Evolutionary conservation across 2,113 vertebrate species (phyloP), one percentile per base, ranked within the genome.

Genomic region (Mastomys natalensis): DNA sequence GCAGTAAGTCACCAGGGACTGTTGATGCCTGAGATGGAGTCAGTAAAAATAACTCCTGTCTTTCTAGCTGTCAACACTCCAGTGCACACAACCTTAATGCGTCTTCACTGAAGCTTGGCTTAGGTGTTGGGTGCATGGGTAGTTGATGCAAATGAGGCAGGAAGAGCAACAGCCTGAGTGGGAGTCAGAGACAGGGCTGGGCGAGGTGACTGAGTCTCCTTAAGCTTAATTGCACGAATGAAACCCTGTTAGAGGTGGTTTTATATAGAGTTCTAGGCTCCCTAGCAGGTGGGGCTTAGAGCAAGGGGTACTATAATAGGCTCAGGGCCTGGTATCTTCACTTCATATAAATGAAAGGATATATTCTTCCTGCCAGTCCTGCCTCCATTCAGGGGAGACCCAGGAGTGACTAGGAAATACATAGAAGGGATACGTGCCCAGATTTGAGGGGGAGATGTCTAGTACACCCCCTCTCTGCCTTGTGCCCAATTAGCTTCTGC

Each of bases 401-500:
- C 45, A 22, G 34, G 48, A 76, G 48, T 73, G 58, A 72, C 53
- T 34, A 16, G 53, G 55, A 29, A 68, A 66, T 77, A 13, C 17
- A 55, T 64, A 87, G 24, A 16, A 26, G 26, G 87, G 40, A 48
- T 1, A 21, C 24, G 1, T 87, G 82, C 68, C 87, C 60, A n/a
- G 51, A 89, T 1, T 2, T n/a, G 64, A 34, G 87, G 48, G 66
- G 17, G n/a, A 29, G 43, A 45, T 21, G 34, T 80, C 26, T 34
- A 4, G 37, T 8, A 24, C 80, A 24, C 80, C 1, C 3, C 37
- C 93, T 64, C 60, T 53, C 87, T 87, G 51, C 84, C 80, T 86
- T 0, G 22, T 82, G 93, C 85, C 66, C 66, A 68, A 34, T 95
- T 97, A 94, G 95, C 91, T 97, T 90, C 58, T 21, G 12, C 89